phyloP scores from a whole-genome alignment of 2,113 vertebrate species.

The Hippopotamus amphibius region DNA sequence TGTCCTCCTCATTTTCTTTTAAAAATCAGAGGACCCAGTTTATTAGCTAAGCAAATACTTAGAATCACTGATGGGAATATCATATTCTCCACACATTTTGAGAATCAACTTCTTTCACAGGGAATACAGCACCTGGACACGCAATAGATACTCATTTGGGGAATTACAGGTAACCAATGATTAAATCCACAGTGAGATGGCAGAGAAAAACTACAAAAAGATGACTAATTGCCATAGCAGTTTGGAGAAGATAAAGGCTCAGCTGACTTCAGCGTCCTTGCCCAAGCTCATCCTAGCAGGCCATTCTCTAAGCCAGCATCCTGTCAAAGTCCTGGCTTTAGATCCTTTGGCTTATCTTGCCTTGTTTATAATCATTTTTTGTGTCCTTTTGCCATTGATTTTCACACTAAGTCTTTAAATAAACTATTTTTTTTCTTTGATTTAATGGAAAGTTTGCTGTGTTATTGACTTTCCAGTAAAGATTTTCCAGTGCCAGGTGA shows the following conservation, averaged over 20 bases:
- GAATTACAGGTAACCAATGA: not conserved
- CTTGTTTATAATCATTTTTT: not conserved
- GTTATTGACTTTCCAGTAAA: not conserved
- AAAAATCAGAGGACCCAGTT: not conserved
- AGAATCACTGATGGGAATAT: not conserved
- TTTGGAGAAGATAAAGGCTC: not conserved
- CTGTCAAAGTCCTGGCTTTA: not conserved
- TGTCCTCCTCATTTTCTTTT: not conserved
- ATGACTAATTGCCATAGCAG: not conserved
- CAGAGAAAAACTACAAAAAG: not conserved
- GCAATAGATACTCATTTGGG: not conserved
- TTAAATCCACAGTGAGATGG: not conserved
- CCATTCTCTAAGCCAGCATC: not conserved
- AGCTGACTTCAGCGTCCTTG: not conserved
- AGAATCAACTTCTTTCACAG: not conserved
- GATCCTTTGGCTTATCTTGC: not conserved
- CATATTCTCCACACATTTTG: not conserved
- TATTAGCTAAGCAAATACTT: conserved; percentile 11
- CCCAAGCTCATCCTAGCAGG: not conserved
- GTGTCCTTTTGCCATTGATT: not conserved
- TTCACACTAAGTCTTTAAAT: not conserved
- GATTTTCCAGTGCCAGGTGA: not conserved
- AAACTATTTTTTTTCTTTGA: not conserved
- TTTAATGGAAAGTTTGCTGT: conserved; percentile 19
- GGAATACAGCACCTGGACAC: not conserved